Evolutionary conservation across 1,140 invertebrate species (phyloP), one percentile per base, ranked within the genome.

Genomic region (Gonioctena quinquepunctata): DNA sequence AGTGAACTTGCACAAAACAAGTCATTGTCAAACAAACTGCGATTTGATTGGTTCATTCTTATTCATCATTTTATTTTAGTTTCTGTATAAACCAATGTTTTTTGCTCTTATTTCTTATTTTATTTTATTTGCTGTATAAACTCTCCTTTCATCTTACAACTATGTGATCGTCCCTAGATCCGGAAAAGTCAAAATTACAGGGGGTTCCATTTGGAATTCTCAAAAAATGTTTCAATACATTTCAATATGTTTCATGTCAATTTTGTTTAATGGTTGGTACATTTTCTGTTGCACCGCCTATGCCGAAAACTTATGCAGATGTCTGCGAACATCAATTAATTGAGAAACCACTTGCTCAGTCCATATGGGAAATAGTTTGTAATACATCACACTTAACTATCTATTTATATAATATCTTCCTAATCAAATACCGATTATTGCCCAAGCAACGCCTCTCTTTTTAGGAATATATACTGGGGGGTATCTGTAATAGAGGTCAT

Each of bases 281-380:
- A 13, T 13, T 42, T 42, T 8, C 11, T 42, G 11, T 13, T 4
- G 2, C 11, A 13, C 16, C 2, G 3, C 33, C 2, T 13, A n/a
- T 42, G 33, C 13, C 33, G 16, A 42, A n/a, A 42, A 13, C 33
- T 1, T 42, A 42, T 42, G 33, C 33, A 42, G 33, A 42, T 57
- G 54, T 25, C 11, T 57, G n/a, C 22, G 21, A n/a, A 22, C 21
- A 25, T 8, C 4, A 13, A 25, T 19, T 57, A 25, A 57, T 57
- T 57, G n/a, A 57, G 54, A 57, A 57, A 57, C 21, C 54, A 57
- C 22, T 3, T 18, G 21, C 54, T 57, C 13, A 11, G 1, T 57
- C 19, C 54, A 57, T 18, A 57, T 57, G 54, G 16, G 54, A 57
- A 57, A 57, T 6, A 57, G 54, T 57, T 57, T 57, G 54, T 57